A percentile compares a stretch with the other conserved stretches of the same genome.
Conservation (phyloP, 2,797 vertebrate species). For the Parauchenoglanis punctatus region DNA sequence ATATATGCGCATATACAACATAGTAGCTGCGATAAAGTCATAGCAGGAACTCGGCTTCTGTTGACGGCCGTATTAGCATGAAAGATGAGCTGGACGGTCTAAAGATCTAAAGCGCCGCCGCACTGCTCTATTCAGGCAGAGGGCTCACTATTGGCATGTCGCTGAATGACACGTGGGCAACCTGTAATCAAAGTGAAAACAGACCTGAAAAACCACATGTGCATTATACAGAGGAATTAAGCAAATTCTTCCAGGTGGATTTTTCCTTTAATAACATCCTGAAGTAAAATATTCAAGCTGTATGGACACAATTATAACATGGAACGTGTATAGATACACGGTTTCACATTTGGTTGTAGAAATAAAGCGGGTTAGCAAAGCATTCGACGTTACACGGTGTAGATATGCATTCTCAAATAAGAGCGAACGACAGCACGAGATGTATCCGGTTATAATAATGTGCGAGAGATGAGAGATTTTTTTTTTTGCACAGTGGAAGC, state of each 20-base stretch:
- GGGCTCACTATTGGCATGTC: neutral
- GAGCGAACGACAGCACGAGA: neutral
- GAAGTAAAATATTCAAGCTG: constrained; percentile 2
- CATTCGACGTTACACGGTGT: neutral
- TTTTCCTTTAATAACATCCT: constrained; percentile 4
- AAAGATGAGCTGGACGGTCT: neutral
- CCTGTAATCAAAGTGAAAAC: neutral
- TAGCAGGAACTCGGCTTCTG: neutral
- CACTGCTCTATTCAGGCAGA: neutral
- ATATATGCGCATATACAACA: no score
- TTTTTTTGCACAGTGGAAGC: constrained; percentile 24
- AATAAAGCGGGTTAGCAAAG: neutral
- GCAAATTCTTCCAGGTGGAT: neutral
- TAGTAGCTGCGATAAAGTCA: neutral
- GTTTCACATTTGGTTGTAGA: neutral
- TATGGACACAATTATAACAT: neutral
- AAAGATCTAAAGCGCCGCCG: neutral
- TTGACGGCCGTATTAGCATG: neutral
- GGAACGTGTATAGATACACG: neutral
- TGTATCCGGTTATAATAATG: neutral
- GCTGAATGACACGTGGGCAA: neutral
- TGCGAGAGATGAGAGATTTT: neutral
- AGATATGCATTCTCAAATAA: neutral
- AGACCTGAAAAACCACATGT: neutral
- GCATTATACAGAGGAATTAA: neutral